Base-by-base conservation (phyloP, 2,113 vertebrate species). In the Ptychochromis oligacanthus region DNA sequence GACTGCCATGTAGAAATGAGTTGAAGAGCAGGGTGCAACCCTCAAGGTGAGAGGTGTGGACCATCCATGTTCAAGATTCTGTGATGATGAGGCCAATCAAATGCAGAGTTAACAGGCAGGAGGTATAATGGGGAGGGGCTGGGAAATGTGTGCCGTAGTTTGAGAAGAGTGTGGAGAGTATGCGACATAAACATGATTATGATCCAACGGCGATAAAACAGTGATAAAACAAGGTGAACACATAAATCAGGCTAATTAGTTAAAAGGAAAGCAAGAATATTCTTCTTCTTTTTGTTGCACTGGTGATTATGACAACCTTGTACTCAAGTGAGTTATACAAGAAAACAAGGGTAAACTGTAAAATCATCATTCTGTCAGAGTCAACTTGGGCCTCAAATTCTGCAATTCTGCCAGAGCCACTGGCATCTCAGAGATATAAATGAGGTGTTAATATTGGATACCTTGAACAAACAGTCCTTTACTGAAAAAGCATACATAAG, bases 11-110 rank as follows among this genome's bases (percentile, higher is more conserved):
- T 11, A 74, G 65, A 80, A 76, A 65, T 40, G 43, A 52, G 24
- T 31, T 24, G 6, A 57, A 28, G 24, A 67, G 76, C 60, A n/a
- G 70, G 38, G 22, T 64, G 64, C 34, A 87, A 65, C 34, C 84
- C 80, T 20, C 26, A 81, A 46, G 82, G 78, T 65, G 26, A 77
- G 72, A 83, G 67, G 80, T 89, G 56, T 49, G 76, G 38, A 60
- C 79, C 31, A 46, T 65, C 83, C 65, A 12, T 61, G 77, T 72
- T 77, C 28, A 20, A 77, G 67, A n/a, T 38, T 57, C 31, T 60
- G 77, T 79, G 64, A 79, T 26, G 17, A 76, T 22, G 43, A 57
- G 36, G 72, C 81, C 83, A 80, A 80, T 85, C 54, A 61, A 52
- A 52, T 18, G 17, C 49, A 52, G 49, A 72, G 6, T 72, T 52